Percentiles rank a stretch among this genome's conserved stretches.
Evolutionary conservation across 2,888 invertebrate species (phyloP).

Genomic region (Zygogramma bicolorata): DNA sequence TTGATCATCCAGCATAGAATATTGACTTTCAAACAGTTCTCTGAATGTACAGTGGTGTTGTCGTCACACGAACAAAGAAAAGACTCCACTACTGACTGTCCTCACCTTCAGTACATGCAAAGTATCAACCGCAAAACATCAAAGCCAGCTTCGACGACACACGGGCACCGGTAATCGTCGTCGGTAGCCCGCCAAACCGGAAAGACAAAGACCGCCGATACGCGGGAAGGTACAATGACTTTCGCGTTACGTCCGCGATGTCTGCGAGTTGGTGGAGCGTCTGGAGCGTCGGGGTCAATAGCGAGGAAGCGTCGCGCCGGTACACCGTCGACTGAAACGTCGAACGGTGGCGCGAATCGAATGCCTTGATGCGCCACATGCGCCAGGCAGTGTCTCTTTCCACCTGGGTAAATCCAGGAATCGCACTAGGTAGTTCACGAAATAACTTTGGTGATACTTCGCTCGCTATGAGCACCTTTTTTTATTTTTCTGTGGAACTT

Average conservation of each 20-base stretch:
- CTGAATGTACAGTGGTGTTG: no score
- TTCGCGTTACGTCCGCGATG: conserved; percentile 26
- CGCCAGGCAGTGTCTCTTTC: neutral
- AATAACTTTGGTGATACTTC: no score
- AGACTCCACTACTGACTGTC: neutral
- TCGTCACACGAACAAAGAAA: neutral
- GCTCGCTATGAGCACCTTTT: no score
- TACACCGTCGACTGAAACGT: conserved; percentile 51
- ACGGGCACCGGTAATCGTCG: neutral
- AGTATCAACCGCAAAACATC: neutral
- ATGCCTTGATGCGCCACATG: conserved; percentile 36
- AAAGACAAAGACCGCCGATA: conserved; percentile 22
- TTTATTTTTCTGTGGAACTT: no score
- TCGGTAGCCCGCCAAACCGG: conserved; percentile 7
- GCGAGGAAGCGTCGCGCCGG: conserved; percentile 55
- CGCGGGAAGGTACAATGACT: conserved; percentile 33
- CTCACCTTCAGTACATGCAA: neutral
- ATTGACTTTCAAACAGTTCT: no score
- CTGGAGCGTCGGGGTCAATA: conserved; percentile 34
- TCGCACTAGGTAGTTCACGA: no score
- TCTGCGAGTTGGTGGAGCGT: conserved; percentile 18
- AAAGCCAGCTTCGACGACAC: neutral
- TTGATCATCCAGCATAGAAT: no score
- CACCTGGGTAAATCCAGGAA: conserved; percentile 1
- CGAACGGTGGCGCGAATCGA: conserved; percentile 24